Evolutionary conservation across 2,113 vertebrate genomes (phyloP).

Genomic region (Colaptes auratus): DNA sequence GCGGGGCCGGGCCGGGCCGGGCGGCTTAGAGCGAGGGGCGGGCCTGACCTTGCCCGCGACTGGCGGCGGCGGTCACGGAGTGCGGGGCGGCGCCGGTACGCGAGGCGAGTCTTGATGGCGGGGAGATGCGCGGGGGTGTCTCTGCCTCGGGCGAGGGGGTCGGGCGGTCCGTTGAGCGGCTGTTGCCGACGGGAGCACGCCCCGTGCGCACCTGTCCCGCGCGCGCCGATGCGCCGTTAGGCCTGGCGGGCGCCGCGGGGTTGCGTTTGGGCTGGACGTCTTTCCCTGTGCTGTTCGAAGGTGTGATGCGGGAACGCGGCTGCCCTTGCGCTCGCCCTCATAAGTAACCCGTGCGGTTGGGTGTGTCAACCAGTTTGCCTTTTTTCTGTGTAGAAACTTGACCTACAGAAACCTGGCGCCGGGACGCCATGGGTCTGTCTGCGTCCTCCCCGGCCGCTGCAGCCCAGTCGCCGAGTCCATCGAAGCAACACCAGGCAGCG

Average conservation of each 20-base stretch:
- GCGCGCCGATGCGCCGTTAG: rapidly evolving
- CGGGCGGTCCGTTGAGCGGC: not conserved
- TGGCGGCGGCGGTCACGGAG: not conserved
- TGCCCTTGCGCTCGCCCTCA: rapidly evolving
- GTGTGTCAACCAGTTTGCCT: not conserved
- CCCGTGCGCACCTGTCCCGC: not conserved
- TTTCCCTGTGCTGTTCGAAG: no score
- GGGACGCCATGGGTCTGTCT: slow-evolving; percentile 78
- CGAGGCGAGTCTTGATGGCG: not conserved
- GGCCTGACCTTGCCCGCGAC: not conserved
- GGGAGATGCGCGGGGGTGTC: not conserved
- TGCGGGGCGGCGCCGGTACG: no score
- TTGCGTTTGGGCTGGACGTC: no score
- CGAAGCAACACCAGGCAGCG: not conserved
- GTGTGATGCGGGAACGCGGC: rapidly evolving
- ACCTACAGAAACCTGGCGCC: rapidly evolving
- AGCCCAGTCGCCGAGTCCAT: slow-evolving; percentile 23
- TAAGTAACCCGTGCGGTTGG: rapidly evolving
- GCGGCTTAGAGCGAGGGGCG: not conserved
- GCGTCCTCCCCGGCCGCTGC: slow-evolving; percentile 71
- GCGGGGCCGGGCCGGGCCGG: not conserved
- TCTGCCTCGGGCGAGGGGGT: not conserved
- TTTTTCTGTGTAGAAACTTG: not conserved
- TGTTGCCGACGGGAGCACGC: rapidly evolving
- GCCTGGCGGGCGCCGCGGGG: rapidly evolving